A percentile compares a stretch with the other conserved stretches of the same genome.
These are phyloP conservation scores for Athalia cordata DNA, from an alignment of 2,888 invertebrate species.

Conservation along the genomic window DNA sequence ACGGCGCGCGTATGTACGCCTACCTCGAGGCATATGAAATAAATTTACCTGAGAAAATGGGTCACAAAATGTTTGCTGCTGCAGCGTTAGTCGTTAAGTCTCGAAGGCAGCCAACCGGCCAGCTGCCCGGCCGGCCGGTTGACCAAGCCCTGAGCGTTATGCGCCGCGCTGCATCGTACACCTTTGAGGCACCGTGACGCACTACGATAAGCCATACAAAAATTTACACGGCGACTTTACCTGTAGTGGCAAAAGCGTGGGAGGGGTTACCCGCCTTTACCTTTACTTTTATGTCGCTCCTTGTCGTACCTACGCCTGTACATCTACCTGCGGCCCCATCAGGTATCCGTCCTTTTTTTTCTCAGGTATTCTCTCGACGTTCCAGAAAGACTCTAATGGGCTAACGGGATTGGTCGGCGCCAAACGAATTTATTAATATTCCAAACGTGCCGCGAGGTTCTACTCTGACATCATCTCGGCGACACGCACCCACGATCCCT, in stretches of 20 bases:
- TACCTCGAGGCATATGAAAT: neutral
- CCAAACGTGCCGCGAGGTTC: slow-evolving; percentile 34
- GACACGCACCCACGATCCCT: slow-evolving; percentile 54
- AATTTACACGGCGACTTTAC: slow-evolving; percentile 13
- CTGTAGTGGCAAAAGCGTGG: neutral
- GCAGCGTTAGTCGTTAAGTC: neutral
- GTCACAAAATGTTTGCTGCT: neutral
- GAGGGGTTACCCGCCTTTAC: slow-evolving; percentile 8
- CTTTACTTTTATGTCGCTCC: neutral
- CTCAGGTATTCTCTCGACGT: slow-evolving; percentile 21
- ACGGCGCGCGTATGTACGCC: no score
- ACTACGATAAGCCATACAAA: neutral
- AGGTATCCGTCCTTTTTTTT: slow-evolving; percentile 15
- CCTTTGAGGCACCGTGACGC: no score
- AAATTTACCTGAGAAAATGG: slow-evolving; percentile 12
- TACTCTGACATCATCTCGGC: slow-evolving; percentile 55
- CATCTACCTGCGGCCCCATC: slow-evolving; percentile 11
- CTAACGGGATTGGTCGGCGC: slow-evolving; percentile 27
- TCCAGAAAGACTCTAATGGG: neutral
- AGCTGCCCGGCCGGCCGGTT: no score
- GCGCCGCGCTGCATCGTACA: no score
- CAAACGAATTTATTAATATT: slow-evolving; percentile 44
- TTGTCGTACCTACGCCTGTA: no score
- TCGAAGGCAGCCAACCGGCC: neutral
- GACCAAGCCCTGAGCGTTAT: no score